These are phyloP conservation scores for Bostrychus sinensis DNA, from an alignment of 2,113 vertebrate genomes.

Conservation along the genomic window DNA sequence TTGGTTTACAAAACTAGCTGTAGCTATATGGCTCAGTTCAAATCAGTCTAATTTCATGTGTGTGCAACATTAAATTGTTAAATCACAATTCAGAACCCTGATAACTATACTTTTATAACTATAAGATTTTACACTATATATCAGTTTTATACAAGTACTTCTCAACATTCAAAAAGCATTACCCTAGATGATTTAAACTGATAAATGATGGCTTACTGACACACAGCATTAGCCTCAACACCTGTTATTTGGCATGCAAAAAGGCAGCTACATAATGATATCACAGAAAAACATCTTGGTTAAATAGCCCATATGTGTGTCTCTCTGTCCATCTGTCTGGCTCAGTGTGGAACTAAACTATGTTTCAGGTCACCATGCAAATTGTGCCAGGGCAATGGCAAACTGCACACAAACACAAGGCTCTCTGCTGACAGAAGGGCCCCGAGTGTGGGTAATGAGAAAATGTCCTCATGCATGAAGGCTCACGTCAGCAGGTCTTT, in stretches of 20 bases:
- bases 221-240: slow-evolving; percentile 9
- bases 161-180: not conserved
- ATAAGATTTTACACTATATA: too few relatives aligned
- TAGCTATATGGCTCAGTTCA: too few relatives aligned
- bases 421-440: slow-evolving; percentile 66
- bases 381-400: slow-evolving; percentile 55
- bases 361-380: slow-evolving; percentile 63
- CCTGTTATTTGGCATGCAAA: slow-evolving; percentile 16
- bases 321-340: slow-evolving; percentile 60
- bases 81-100: too few relatives aligned
- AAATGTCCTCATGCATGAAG: slow-evolving; percentile 72
- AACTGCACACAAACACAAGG: slow-evolving; percentile 24
- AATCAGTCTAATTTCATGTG: too few relatives aligned
- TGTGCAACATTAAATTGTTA: too few relatives aligned
- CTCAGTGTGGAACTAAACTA: slow-evolving; percentile 70
- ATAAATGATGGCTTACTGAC: not conserved
- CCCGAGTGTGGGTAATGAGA: slow-evolving; percentile 67
- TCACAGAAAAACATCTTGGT: slow-evolving; percentile 25
- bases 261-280: slow-evolving; percentile 20
- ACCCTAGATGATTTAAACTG: not conserved
- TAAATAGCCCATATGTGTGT: slow-evolving; percentile 65
- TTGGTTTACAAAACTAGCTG: too few relatives aligned
- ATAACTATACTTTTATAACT: too few relatives aligned
- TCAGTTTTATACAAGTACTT: not conserved
- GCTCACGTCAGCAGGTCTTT: slow-evolving; percentile 49